Evolutionary conservation across 1,140 invertebrate genomes (phyloP), one percentile per base, ranked within the genome.

Genomic region (Euura saliciscinereae): DNA sequence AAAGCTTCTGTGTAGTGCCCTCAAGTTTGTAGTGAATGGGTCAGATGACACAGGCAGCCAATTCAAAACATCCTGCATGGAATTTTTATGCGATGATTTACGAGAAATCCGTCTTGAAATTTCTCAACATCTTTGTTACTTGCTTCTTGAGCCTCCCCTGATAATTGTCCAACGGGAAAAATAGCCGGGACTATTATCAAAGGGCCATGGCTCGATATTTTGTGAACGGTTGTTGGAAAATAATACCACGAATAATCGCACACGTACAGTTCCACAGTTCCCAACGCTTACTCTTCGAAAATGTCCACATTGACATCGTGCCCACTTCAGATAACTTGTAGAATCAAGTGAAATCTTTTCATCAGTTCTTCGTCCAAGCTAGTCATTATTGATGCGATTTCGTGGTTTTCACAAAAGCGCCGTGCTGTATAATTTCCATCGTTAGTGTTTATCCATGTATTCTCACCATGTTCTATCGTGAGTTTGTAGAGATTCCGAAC

Each of bases 401-500:
- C 71, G 28, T 45, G 28, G 69, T 73, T 70, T 59, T 65, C 46
- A 76, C 73, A 77, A 73, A 74, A 77, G 2, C 44, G 43, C n/a
- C 75, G 13, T 68, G 67, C 68, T 59, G 71, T 76, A 70, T n/a
- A n/a, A n/a, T 78, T 78, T 11, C 66, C 77, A 68, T 78, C 74
- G 68, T 78, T 78, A 2, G 68, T 74, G 82, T 45, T 76, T 81
- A 85, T 86, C 71, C 80, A 78, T 0, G 78, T 80, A 76, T 86
- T n/a, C n/a, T n/a, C n/a, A n/a, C n/a, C n/a, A n/a, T n/a, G n/a
- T n/a, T n/a, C n/a, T n/a, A n/a, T n/a, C n/a, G n/a, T n/a, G n/a
- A 84, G 43, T 85, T 72, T 2, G 78, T 78, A 6, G 84, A 86
- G 28, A 88, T 45, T 5, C 85, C 84, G 73, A 85, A 87, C 43